Evolutionary conservation across 2,888 invertebrate genomes (phyloP).

Genomic region (Trachelus stipa): DNA sequence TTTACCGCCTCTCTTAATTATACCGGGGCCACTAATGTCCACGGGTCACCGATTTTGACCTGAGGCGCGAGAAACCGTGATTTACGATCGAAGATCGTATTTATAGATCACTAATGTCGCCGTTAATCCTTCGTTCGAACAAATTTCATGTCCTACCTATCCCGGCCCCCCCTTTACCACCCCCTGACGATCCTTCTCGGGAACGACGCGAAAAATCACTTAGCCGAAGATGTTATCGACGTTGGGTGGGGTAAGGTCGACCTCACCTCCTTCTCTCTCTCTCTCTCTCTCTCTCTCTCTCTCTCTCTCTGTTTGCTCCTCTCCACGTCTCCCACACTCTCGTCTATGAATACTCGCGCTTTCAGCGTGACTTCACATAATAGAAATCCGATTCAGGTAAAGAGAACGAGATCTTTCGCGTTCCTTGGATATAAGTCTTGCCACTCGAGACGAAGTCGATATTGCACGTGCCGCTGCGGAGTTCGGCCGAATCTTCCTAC

Average conservation of each 20-base stretch:
- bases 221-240: conserved; percentile 22
- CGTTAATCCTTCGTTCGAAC: conserved; percentile 1
- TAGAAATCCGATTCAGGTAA: too few relatives aligned
- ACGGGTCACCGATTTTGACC: not conserved
- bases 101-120: conserved; percentile 12
- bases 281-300: not conserved
- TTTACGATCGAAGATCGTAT: conserved; percentile 12
- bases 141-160: not conserved
- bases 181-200: not conserved
- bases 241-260: conserved; percentile 7
- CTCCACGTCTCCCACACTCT: too few relatives aligned
- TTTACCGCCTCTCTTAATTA: conserved; percentile 8
- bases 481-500: too few relatives aligned
- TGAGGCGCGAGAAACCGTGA: not conserved
- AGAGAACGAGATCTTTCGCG: too few relatives aligned
- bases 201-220: conserved; percentile 25
- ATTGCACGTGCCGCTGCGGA: too few relatives aligned
- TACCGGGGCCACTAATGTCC: not conserved
- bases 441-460: too few relatives aligned
- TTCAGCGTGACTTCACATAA: too few relatives aligned
- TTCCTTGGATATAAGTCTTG: too few relatives aligned
- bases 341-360: too few relatives aligned
- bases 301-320: not conserved
- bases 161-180: too few relatives aligned
- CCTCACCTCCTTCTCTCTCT: not conserved